Base-by-base conservation (phyloP, 2,113 vertebrate genomes). In the Cyanistes caeruleus region DNA sequence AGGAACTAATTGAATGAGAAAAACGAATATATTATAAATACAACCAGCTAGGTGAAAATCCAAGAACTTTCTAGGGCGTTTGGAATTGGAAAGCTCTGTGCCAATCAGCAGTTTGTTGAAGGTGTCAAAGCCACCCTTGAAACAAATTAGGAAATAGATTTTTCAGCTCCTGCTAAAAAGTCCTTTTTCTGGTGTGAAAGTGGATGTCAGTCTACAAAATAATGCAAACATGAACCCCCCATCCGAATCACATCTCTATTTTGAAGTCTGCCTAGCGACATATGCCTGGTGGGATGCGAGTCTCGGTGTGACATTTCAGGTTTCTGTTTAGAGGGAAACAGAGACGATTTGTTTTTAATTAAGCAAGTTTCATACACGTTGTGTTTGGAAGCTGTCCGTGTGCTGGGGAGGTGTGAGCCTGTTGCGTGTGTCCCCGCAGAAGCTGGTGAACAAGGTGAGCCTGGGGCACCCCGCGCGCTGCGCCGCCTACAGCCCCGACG, bases 391-490 rank as follows among this genome's bases (percentile, higher is more conserved):
- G 69, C 73, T 44, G 48, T 70, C 70, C 4, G 8, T 46, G 69
- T 13, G 28, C 48, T 5, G 70, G 69, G 58, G 23, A 77, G 78
- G 39, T 63, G 24, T 73, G 79, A 85, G 37, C 70, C 39, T 28
- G 0, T 59, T 83, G 28, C 35, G 75, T 62, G 49, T 83, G n/a
- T 93, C 79, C 3, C 30, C 35, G n/a, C 95, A 99, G 99, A 99
- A 99, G 98, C 98, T 99, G 73, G 97, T 99, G 52, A 99, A 99
- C 97, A 99, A 99, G 97, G 99, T 99, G 94, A 99, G 94, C 92
- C 91, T 99, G 86, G 99, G 99, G 81, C 98, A 99, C 4, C 98
- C 99, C 0, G 99, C 99, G 13, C 98, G 98, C 91, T 99, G 99
- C 65, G 98, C 98, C 0, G 97, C 98, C 0, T 99, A 99, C 90